Percentiles rank a stretch among this genome's conserved stretches.
phyloP scores from a whole-genome alignment of 1,140 invertebrate species.

The Geopemphigus sp. region DNA sequence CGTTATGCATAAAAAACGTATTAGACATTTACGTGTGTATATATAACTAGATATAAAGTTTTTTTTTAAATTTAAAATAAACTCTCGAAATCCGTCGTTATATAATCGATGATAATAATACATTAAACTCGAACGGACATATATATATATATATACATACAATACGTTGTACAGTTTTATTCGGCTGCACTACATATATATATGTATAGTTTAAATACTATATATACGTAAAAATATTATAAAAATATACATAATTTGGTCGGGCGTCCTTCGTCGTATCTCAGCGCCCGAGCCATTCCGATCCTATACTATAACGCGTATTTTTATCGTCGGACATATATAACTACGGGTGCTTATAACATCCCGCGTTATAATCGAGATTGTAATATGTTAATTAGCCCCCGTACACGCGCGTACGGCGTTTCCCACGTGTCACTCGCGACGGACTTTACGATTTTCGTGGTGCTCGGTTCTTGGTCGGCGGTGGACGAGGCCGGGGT shows the following conservation, averaged over 20 bases:
- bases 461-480: neutral
- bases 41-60: neutral
- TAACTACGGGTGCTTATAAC: too few relatives aligned
- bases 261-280: too few relatives aligned
- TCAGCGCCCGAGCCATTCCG: too few relatives aligned
- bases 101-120: neutral
- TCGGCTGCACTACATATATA: neutral
- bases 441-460: neutral
- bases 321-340: slow-evolving; percentile 8
- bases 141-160: too few relatives aligned
- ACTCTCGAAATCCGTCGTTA: neutral
- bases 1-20: neutral
- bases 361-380: neutral
- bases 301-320: too few relatives aligned
- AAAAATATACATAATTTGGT: too few relatives aligned
- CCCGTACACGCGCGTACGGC: neutral
- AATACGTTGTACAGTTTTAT: neutral
- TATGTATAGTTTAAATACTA: too few relatives aligned
- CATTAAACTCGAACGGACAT: neutral
- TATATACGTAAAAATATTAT: too few relatives aligned
- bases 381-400: slow-evolving; percentile 37
- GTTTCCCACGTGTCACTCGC: slow-evolving; percentile 30
- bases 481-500: too few relatives aligned
- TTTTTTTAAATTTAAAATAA: slow-evolving; percentile 14
- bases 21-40: neutral